Evolutionary conservation across 2,888 invertebrate species (phyloP).

Genomic region (Tetranychus piercei): DNA sequence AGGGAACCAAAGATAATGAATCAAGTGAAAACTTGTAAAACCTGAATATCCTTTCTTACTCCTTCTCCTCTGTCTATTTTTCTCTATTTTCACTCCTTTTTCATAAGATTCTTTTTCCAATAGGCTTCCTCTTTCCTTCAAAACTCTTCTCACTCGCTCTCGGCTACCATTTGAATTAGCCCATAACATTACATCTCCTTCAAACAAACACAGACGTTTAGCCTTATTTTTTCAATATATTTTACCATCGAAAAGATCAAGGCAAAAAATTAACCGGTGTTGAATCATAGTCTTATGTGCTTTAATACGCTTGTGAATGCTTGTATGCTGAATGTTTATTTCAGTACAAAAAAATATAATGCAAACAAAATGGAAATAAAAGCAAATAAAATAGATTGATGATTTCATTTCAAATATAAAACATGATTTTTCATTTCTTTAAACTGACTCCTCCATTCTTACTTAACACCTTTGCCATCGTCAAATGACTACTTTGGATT

Average conservation of each 20-base stretch:
- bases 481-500: background rate
- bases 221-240: no score
- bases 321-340: background rate
- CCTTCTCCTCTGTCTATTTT: slow-evolving; percentile 1
- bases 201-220: no score
- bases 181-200: background rate
- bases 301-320: no score
- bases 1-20: no score
- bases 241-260: no score
- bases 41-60: no score
- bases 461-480: background rate
- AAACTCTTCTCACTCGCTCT: background rate
- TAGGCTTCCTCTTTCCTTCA: background rate
- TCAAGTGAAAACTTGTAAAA: no score
- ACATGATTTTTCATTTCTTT: slow-evolving; percentile 7
- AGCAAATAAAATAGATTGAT: background rate
- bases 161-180: background rate
- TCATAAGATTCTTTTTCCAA: background rate
- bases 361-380: slow-evolving; percentile 1
- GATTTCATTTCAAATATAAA: background rate
- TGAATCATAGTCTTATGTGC: no score
- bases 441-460: background rate
- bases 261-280: no score
- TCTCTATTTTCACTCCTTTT: background rate
- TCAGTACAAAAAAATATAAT: background rate